phyloP scores from a whole-genome alignment of 2,888 invertebrate genomes.

The Oconnorella tubifera region DNA sequence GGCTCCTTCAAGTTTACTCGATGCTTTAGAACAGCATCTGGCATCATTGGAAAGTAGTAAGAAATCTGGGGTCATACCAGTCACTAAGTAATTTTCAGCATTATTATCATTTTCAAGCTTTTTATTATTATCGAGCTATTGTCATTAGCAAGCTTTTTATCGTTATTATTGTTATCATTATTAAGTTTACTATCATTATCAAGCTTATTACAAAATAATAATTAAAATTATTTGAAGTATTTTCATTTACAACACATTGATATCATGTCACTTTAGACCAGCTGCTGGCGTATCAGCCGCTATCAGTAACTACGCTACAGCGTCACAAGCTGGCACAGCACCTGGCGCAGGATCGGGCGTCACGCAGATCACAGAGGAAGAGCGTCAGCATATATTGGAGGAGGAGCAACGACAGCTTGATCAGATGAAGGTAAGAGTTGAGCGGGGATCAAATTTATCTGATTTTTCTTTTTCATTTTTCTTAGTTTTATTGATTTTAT shows the following conservation, averaged over 20 bases:
- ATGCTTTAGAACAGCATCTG: constrained; percentile 93
- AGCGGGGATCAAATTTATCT: no score
- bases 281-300: constrained; percentile 48
- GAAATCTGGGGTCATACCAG: constrained; percentile 18
- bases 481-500: no score
- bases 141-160: background rate
- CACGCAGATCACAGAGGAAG: constrained; percentile 69
- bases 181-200: constrained; percentile 6
- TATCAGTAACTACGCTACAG: constrained; percentile 45
- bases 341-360: constrained; percentile 19
- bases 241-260: no score
- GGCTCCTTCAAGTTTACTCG: constrained; percentile 92
- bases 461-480: background rate
- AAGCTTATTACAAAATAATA: no score
- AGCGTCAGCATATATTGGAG: constrained; percentile 81
- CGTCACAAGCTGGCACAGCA: constrained; percentile 25
- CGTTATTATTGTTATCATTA: background rate
- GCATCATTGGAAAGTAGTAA: constrained; percentile 70
- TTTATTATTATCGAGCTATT: no score
- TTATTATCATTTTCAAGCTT: background rate
- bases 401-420: constrained; percentile 95
- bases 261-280: constrained; percentile 35
- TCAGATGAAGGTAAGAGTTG: constrained; percentile 74
- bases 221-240: no score
- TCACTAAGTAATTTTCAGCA: constrained; percentile 37